Evolutionary conservation across 2,888 invertebrate species (phyloP), one percentile per base, ranked within the genome.

Genomic region (Aromia moschata): DNA sequence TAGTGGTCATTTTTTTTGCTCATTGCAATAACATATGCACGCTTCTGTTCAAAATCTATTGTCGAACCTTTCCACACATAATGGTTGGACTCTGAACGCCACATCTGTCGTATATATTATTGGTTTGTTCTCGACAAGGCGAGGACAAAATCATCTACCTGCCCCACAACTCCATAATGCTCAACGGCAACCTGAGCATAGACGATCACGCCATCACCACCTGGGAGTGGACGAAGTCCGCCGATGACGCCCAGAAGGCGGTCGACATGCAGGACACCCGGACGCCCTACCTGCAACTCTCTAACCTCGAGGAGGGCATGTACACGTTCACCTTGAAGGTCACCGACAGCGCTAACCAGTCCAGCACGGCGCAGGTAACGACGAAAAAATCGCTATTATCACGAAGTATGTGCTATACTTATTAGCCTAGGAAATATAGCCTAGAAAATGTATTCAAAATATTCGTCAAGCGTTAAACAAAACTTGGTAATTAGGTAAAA

Each of bases 261-360:
- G 96, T 94, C 7, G 96, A 96, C 76, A 96, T 96, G 94, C 94
- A 96, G 84, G 93, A 96, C 70, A 96, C 96, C 0, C 87, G 94
- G 72, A 95, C 94, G 0, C 94, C 96, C 0, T 93, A 91, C 75
- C 85, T 96, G 36, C 83, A 86, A 81, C 82, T 97, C 9, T 94
- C 94, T 0, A 93, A 96, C 80, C 84, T 97, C 43, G 94, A 96
- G 73, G 93, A 94, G 75, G 97, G 97, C 40, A 92, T 96, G 83
- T 98, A 97, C 78, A 94, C 94, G 0, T 97, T 96, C 81, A 91
- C 92, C 3, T 82, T 97, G 40, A 94, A 93, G 83, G 97, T 97
- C 20, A 96, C 93, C 0, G 97, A 98, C 74, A 91, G 92, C 51
- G 92, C 93, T 0, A 92, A 92, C 2, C 96, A 97, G 81, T 89